phyloP scores from a whole-genome alignment of 2,888 invertebrate genomes.

The Chironomus riparius region DNA sequence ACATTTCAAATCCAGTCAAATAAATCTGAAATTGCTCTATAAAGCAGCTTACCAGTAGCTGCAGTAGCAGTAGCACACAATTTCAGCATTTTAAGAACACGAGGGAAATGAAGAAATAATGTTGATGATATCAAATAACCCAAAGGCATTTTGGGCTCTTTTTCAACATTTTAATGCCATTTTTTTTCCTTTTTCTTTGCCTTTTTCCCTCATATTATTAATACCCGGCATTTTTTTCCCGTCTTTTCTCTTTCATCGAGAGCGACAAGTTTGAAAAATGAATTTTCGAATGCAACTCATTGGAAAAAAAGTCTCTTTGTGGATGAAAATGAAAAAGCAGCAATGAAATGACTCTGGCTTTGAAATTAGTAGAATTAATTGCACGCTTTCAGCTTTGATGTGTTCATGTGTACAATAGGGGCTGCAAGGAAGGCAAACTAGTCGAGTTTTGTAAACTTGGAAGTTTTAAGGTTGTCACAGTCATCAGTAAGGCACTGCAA shows the following conservation, averaged over 20 bases:
- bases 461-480: too few relatives aligned
- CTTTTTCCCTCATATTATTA: neutral
- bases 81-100: too few relatives aligned
- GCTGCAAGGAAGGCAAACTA: neutral
- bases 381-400: neutral
- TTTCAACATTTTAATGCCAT: neutral
- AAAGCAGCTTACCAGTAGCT: neutral
- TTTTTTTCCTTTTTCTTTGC: neutral
- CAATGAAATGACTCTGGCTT: neutral
- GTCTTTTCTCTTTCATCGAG: neutral
- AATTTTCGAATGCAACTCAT: neutral
- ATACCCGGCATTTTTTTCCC: neutral
- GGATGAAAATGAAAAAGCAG: neutral
- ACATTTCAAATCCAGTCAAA: neutral
- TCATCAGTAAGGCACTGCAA: too few relatives aligned
- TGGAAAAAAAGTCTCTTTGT: neutral
- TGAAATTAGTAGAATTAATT: conserved; percentile 15
- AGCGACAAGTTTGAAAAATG: neutral
- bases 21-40: neutral
- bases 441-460: too few relatives aligned
- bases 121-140: conserved; percentile 25
- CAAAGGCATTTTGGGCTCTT: conserved; percentile 20
- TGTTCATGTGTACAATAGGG: neutral
- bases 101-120: neutral
- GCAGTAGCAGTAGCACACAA: too few relatives aligned